Conservation (phyloP, 2,113 vertebrate species). For the Urocolius indicus region DNA sequence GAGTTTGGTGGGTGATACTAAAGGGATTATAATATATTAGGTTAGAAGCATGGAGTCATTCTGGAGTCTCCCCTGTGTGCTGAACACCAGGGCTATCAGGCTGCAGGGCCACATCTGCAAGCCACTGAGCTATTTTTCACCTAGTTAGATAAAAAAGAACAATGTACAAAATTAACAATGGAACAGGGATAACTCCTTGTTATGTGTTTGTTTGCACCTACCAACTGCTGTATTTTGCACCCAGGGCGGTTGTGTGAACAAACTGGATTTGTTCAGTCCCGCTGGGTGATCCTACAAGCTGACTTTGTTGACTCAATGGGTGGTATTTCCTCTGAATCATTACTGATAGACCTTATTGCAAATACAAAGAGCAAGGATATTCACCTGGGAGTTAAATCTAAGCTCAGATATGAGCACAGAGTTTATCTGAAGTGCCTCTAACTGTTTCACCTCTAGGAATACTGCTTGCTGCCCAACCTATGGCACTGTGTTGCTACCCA, state of each 20-base stretch:
- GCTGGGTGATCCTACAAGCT: background rate
- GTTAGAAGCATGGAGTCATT: background rate
- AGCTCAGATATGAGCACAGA: background rate
- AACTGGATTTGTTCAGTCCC: background rate
- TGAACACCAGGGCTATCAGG: accelerated
- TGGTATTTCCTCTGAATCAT: constrained; percentile 39
- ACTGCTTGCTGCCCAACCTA: background rate
- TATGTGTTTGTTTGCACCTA: background rate
- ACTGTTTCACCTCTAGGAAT: background rate
- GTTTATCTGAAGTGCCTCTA: background rate
- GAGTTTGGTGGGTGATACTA: background rate
- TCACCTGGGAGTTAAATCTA: background rate
- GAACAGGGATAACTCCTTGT: background rate
- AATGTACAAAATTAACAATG: accelerated
- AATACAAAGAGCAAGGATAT: background rate
- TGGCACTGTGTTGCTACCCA: background rate
- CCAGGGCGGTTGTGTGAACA: background rate
- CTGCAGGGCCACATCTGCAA: background rate
- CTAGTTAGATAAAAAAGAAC: background rate
- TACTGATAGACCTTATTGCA: background rate
- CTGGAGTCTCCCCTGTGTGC: background rate
- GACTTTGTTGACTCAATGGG: background rate
- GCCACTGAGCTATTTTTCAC: background rate
- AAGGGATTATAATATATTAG: background rate
- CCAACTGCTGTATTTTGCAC: background rate